Evolutionary conservation across 2,888 invertebrate genomes (phyloP), one percentile per base, ranked within the genome.

Genomic region (Adelognathus sp.): DNA sequence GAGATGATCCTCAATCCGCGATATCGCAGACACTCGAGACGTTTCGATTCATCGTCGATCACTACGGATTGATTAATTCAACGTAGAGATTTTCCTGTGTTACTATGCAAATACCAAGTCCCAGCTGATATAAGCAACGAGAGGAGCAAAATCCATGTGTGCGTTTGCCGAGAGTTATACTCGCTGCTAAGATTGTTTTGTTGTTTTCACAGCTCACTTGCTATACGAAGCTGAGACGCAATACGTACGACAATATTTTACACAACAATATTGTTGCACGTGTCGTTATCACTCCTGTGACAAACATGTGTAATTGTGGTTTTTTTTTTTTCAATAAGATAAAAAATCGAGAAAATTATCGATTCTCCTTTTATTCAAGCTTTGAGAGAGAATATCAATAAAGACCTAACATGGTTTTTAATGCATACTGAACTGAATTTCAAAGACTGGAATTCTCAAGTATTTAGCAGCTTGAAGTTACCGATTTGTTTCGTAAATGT

Each of bases 81-180:
- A 9, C 18, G 7, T n/a, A 56, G 21, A 29, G 5, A n/a, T 52
- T 50, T 36, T 52, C 33, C 11, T 2, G 60, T 36, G 21, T 31
- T 61, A 33, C 39, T 63, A 64, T 64, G 63, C 50, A 64, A 78
- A 73, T 69, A 39, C 1, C 7, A 50, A 73, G 63, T 52, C 60
- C 52, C 21, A n/a, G n/a, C 31, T 9, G 27, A 3, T 6, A n/a
- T 14, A 44, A 67, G 11, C 6, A 36, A 29, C 9, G 29, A 21
- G 16, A 50, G 16, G 29, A 63, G 18, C 31, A 44, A 29, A 29
- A 6, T 21, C 24, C 33, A 7, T 72, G 61, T 46, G 46, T 9
- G 21, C 21, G 3, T 46, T 9, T 46, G 46, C 9, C 1, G 46
- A n/a, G n/a, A n/a, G 7, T 24, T 9, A 24, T 24, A 21, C 1